Evolutionary conservation across 37 sponge, comb jelly and placozoan species (phyloP).

Genomic region (Haliclona indistincta): DNA sequence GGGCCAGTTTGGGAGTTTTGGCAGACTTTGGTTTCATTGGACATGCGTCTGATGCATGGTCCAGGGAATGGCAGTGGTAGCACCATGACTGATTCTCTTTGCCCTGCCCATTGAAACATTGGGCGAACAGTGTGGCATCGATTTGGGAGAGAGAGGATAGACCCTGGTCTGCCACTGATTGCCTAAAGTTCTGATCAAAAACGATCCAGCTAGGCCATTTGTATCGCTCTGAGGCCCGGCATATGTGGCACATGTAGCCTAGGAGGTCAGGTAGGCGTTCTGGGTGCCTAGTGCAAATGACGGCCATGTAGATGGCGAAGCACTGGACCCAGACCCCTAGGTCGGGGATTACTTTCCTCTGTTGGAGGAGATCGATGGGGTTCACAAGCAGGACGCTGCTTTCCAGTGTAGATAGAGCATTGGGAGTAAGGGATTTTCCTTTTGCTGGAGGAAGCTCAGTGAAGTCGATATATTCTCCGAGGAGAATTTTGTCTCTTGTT

Average conservation of each 20-base stretch:
- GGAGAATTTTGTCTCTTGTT: background rate
- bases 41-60: slow-evolving; percentile 1
- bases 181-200: background rate
- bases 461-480: background rate
- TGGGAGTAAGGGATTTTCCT: background rate
- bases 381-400: background rate
- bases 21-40: too few relatives aligned
- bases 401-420: background rate
- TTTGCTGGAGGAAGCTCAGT: slow-evolving; percentile 4
- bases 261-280: background rate
- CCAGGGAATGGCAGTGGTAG: slow-evolving; percentile 8
- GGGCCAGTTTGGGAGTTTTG: too few relatives aligned
- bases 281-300: background rate
- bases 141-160: background rate
- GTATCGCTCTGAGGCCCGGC: background rate
- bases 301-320: background rate
- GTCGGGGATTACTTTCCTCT: background rate
- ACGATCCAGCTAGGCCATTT: slow-evolving; percentile 6
- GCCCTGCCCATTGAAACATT: background rate
- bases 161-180: background rate
- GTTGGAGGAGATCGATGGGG: background rate
- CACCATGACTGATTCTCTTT: background rate
- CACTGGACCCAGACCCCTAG: background rate
- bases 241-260: background rate
- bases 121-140: slow-evolving; percentile 1